These are phyloP conservation scores for Nerophis ophidion DNA, from an alignment of 2,113 vertebrate species.

Conservation along the genomic window DNA sequence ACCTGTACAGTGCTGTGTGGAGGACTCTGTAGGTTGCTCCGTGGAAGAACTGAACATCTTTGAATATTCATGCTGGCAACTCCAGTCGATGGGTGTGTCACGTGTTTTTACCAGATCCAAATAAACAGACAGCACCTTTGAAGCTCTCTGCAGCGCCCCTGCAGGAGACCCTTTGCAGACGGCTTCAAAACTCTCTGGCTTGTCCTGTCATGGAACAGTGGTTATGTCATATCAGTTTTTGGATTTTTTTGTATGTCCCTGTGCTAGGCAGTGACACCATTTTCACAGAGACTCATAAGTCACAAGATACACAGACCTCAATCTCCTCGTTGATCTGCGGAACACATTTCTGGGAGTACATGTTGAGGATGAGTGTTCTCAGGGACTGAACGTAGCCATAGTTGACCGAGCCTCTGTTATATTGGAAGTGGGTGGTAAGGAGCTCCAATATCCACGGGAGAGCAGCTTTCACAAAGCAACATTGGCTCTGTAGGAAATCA, in stretches of 20 bases:
- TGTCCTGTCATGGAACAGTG: constrained; percentile 51
- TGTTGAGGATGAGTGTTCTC: constrained; percentile 68
- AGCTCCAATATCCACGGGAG: constrained; percentile 72
- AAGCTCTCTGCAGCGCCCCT: constrained; percentile 60
- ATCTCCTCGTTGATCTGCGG: constrained; percentile 70
- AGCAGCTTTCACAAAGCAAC: constrained; percentile 74
- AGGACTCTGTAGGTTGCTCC: constrained; percentile 38
- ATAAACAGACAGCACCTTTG: constrained; percentile 65
- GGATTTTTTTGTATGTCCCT: no score
- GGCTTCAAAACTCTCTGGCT: constrained; percentile 66
- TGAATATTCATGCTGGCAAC: constrained; percentile 65
- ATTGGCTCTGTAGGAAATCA: constrained; percentile 60
- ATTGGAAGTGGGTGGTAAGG: constrained; percentile 67
- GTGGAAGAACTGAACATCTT: constrained; percentile 42
- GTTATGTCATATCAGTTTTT: no score
- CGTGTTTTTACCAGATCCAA: constrained; percentile 64
- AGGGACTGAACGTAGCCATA: constrained; percentile 64
- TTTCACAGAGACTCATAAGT: neutral
- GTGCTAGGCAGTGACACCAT: no score
- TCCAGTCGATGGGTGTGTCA: constrained; percentile 64
- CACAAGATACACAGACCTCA: constrained; percentile 56
- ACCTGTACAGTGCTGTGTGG: constrained; percentile 50
- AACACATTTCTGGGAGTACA: constrained; percentile 73
- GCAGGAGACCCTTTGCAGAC: constrained; percentile 57
- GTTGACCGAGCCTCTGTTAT: constrained; percentile 61